Percentiles rank a stretch among this genome's conserved stretches.
phyloP scores from a whole-genome alignment of 2,113 vertebrate species.

The Fulmarus glacialis region DNA sequence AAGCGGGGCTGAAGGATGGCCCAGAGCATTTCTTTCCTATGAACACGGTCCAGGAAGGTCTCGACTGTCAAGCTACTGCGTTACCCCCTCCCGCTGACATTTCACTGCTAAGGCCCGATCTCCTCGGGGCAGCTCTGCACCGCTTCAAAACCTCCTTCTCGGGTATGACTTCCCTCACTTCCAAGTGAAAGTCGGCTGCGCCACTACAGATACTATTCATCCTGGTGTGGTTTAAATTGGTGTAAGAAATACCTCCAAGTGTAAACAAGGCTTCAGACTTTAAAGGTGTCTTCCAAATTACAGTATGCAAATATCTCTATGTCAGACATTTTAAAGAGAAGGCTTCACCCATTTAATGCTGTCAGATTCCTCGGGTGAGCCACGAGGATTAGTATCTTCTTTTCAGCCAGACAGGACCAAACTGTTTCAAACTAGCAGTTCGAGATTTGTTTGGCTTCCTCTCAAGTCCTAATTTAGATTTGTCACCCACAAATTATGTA shows the following conservation, averaged over 20 bases:
- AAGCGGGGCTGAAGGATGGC: not conserved
- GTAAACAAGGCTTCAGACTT: slow-evolving; percentile 49
- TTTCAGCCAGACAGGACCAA: slow-evolving; percentile 22
- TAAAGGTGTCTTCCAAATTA: not conserved
- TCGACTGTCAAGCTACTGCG: not conserved
- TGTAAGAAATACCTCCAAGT: not conserved
- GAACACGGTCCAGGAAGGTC: not conserved
- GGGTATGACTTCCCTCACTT: not conserved
- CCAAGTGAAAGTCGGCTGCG: not conserved
- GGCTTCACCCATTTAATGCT: not conserved
- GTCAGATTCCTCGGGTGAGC: not conserved
- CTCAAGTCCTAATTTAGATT: slow-evolving; percentile 50
- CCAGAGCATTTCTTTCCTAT: not conserved
- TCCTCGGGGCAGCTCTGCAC: not conserved
- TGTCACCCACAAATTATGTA: slow-evolving; percentile 48
- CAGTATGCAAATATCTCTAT: not conserved
- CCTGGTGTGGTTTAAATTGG: not conserved
- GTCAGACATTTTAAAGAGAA: not conserved
- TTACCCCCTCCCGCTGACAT: not conserved
- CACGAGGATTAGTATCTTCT: not conserved
- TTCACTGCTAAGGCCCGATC: not conserved
- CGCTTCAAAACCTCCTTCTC: not conserved
- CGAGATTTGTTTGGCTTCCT: slow-evolving; percentile 43
- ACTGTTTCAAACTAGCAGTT: slow-evolving; percentile 15
- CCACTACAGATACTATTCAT: not conserved